Conservation (phyloP, 1,140 invertebrate genomes). For the Reticulitermes speratus region DNA sequence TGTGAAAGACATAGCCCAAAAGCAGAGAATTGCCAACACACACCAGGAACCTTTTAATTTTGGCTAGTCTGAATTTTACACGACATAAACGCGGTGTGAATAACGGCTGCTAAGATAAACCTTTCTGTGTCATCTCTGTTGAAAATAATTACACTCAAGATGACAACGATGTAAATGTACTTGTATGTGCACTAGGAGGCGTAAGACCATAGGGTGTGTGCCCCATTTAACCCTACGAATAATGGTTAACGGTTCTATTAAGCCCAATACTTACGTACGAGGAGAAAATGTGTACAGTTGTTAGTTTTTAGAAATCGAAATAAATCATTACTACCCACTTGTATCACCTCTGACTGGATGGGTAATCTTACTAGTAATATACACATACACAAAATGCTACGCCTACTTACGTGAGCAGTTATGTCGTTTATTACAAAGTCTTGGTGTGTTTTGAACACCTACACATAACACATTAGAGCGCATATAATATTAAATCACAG, state of each 20-base stretch:
- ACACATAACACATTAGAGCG: not conserved
- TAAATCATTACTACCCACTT: not conserved
- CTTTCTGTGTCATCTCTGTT: too few species aligned
- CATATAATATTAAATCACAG: constrained; percentile 8
- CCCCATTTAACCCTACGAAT: not conserved
- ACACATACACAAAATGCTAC: not conserved
- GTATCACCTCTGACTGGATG: not conserved
- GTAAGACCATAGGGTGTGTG: not conserved
- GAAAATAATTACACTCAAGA: not conserved
- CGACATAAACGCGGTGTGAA: too few species aligned
- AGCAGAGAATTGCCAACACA: too few species aligned
- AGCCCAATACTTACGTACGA: not conserved
- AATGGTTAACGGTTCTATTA: too few species aligned
- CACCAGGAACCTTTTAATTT: too few species aligned
- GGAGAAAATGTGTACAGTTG: not conserved
- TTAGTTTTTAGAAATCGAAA: not conserved
- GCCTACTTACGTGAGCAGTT: not conserved
- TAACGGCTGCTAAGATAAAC: too few species aligned
- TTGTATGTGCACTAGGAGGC: not conserved
- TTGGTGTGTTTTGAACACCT: not conserved
- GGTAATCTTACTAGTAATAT: not conserved
- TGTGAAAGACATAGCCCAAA: too few species aligned
- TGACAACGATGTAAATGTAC: not conserved
- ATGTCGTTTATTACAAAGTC: not conserved
- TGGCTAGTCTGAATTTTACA: too few species aligned